These are phyloP conservation scores for Todiramphus chloris DNA, from an alignment of 2,113 vertebrate genomes.

Conservation along the genomic window DNA sequence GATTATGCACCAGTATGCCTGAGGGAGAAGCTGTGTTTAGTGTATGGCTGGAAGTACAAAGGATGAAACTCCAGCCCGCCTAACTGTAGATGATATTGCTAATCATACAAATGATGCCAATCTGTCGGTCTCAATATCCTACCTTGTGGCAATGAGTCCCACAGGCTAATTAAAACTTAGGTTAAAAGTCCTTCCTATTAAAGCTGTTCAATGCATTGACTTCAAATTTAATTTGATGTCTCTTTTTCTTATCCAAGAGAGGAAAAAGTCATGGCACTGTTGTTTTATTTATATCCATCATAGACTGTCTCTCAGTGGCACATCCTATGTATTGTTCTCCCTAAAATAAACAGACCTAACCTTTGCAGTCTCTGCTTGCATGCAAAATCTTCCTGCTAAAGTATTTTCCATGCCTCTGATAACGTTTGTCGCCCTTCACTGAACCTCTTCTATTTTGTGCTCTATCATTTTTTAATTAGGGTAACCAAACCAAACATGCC, in stretches of 20 bases:
- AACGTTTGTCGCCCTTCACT: slow-evolving; percentile 46
- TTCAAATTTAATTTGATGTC: slow-evolving; percentile 26
- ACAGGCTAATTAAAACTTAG: slow-evolving; percentile 18
- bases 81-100: neutral
- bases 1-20: neutral
- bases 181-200: slow-evolving; percentile 51
- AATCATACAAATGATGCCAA: neutral
- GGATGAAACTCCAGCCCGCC: neutral
- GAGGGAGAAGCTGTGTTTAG: neutral
- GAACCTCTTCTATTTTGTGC: slow-evolving; percentile 29
- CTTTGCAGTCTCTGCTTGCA: slow-evolving; percentile 26
- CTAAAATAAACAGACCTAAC: slow-evolving; percentile 58
- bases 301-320: neutral
- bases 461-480: slow-evolving; percentile 59
- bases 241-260: neutral
- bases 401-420: slow-evolving; percentile 38
- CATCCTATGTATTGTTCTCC: neutral
- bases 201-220: slow-evolving; percentile 24
- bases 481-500: slow-evolving; percentile 25
- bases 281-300: slow-evolving; percentile 31
- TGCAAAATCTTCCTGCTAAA: slow-evolving; percentile 28
- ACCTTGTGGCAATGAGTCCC: slow-evolving; percentile 33
- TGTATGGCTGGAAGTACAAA: neutral
- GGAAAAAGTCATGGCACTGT: neutral
- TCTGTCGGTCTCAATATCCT: slow-evolving; percentile 16